Percentiles rank a stretch among this genome's conserved stretches.
These are phyloP conservation scores for Marcusenius ussheri DNA, from an alignment of 2,113 vertebrate species.

Conservation along the genomic window DNA sequence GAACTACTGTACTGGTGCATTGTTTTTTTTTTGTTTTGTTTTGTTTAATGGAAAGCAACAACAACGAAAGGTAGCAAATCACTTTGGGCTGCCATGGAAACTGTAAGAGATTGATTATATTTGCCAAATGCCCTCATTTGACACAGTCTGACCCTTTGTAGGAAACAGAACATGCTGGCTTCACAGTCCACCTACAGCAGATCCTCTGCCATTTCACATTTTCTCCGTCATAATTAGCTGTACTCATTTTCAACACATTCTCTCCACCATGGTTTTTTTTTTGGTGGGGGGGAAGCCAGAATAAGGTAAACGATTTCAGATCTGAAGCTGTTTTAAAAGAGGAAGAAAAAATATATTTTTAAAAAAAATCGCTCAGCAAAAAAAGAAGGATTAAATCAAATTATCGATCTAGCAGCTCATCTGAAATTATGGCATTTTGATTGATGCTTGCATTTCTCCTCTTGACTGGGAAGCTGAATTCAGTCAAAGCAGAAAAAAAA, in stretches of 20 bases:
- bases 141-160: neutral
- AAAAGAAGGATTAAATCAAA: neutral
- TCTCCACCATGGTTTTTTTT: neutral
- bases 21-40: too few relatives aligned
- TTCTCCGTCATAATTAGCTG: neutral
- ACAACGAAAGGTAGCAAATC: neutral
- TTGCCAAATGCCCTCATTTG: conserved; percentile 5
- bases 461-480: conserved; percentile 7
- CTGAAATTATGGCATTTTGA: conserved; percentile 13
- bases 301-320: neutral
- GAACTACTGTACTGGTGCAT: neutral
- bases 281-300: neutral
- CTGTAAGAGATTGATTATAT: neutral
- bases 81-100: neutral
- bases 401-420: conserved; percentile 1
- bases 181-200: neutral
- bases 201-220: neutral
- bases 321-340: neutral
- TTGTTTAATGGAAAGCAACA: neutral
- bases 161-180: neutral
- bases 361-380: neutral
- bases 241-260: neutral
- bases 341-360: neutral
- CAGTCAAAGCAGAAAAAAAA: conserved; percentile 1
- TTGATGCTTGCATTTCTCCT: conserved; percentile 14